Evolutionary conservation across 1,140 invertebrate genomes (phyloP).

Genomic region (Trichonephila inaurata): DNA sequence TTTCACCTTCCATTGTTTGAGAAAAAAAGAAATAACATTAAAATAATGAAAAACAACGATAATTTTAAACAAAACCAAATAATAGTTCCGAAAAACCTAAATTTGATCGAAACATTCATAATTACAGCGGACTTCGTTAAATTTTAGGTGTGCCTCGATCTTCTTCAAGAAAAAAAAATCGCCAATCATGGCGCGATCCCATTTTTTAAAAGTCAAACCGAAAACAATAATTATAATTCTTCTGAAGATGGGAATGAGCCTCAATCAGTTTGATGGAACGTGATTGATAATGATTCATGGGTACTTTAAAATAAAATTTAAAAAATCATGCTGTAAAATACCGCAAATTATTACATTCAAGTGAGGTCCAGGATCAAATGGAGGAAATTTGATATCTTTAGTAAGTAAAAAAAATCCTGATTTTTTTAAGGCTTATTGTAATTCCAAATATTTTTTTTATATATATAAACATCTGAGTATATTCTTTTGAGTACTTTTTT

Average conservation of each 20-base stretch:
- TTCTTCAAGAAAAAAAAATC: background rate
- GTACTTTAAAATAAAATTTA: background rate
- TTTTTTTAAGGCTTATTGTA: no score
- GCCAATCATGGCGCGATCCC: background rate
- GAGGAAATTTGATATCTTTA: background rate
- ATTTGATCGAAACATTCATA: background rate
- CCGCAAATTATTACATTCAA: background rate
- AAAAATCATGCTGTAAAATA: background rate
- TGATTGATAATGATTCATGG: background rate
- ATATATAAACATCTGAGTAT: no score
- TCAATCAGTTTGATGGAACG: background rate
- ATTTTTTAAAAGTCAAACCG: background rate
- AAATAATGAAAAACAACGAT: background rate
- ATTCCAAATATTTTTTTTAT: no score
- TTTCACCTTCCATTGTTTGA: no score
- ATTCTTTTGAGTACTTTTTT: no score
- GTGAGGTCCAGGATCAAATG: background rate
- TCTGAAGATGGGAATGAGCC: background rate
- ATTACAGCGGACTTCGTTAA: background rate
- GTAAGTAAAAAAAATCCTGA: background rate
- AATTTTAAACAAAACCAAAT: background rate
- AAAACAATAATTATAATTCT: conserved; percentile 39
- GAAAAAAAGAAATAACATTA: background rate
- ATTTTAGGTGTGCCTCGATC: background rate
- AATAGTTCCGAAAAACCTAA: background rate